Conservation (phyloP, 2,797 vertebrate genomes). For the Karalla daura region DNA sequence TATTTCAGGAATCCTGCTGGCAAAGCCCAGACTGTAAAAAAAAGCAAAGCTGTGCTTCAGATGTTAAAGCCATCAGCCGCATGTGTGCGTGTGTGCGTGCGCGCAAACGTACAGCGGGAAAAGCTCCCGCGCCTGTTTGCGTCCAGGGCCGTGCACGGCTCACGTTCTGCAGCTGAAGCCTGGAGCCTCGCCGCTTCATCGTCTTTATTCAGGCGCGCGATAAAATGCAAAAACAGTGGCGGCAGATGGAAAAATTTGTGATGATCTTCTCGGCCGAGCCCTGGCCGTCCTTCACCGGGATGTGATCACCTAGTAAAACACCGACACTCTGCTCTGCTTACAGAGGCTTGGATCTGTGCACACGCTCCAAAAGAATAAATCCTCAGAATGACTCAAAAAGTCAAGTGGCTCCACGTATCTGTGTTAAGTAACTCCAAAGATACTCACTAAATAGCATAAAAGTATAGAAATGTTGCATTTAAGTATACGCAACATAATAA, state of each 20-base stretch:
- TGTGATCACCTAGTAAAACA: constrained; percentile 38
- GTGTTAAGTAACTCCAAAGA: too few species aligned
- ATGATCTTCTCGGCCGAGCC: constrained; percentile 33
- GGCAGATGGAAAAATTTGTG: constrained; percentile 51
- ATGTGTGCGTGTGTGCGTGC: constrained; percentile 8
- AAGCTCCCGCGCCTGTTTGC: constrained; percentile 18
- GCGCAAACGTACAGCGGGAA: constrained; percentile 14
- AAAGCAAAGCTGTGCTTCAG: constrained; percentile 69
- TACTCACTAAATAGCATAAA: too few species aligned
- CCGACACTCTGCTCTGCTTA: constrained; percentile 1
- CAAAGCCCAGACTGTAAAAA: constrained; percentile 69
- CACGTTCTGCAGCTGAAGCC: constrained; percentile 33
- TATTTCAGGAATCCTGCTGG: constrained; percentile 76
- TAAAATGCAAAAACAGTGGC: constrained; percentile 30
- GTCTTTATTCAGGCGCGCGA: constrained; percentile 58
- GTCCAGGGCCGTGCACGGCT: constrained; percentile 41
- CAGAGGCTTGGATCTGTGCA: constrained; percentile 8
- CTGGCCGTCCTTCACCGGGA: constrained; percentile 21
- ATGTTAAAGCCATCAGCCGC: constrained; percentile 80
- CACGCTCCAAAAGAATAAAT: too few species aligned
- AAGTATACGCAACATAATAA: too few species aligned
- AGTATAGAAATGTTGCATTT: too few species aligned
- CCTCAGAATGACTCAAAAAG: too few species aligned
- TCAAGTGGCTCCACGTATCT: too few species aligned
- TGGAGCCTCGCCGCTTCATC: constrained; percentile 57